phyloP scores from a whole-genome alignment of 2,888 invertebrate species.

The Chrysodeixis includens region DNA sequence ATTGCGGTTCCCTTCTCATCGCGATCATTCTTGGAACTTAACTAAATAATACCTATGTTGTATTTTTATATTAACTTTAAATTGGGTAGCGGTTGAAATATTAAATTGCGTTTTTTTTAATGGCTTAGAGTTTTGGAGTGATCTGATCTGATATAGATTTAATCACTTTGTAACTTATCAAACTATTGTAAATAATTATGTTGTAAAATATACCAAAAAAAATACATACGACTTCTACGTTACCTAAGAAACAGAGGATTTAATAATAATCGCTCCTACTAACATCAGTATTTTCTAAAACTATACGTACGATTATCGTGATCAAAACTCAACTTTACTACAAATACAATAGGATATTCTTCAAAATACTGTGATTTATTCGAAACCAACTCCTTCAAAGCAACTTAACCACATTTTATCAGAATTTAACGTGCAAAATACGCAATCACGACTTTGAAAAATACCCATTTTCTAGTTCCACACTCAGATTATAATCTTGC shows the following conservation, averaged over 20 bases:
- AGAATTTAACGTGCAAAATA: slow-evolving; percentile 41
- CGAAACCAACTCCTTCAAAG: background rate
- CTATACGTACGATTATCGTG: too few species aligned
- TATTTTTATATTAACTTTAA: slow-evolving; percentile 48
- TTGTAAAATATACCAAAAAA: too few species aligned
- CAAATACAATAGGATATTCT: too few species aligned
- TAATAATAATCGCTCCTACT: too few species aligned
- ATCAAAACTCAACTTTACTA: too few species aligned
- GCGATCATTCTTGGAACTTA: slow-evolving; percentile 59
- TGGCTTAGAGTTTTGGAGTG: slow-evolving; percentile 17
- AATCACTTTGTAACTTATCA: background rate
- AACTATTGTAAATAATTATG: too few species aligned
- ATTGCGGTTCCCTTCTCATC: slow-evolving; percentile 58
- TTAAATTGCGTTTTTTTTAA: slow-evolving; percentile 33
- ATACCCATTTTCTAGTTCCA: slow-evolving; percentile 61
- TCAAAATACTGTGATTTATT: background rate
- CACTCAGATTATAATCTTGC: slow-evolving; percentile 71
- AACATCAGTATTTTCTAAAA: too few species aligned
- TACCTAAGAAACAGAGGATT: too few species aligned
- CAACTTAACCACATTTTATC: slow-evolving; percentile 6
- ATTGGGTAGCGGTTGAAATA: slow-evolving; percentile 42
- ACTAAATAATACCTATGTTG: slow-evolving; percentile 58
- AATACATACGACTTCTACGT: too few species aligned
- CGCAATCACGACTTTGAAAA: slow-evolving; percentile 61
- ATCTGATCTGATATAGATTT: background rate